Percentiles rank a stretch among this genome's conserved stretches.
These are phyloP conservation scores for Pseudomyrmex dendroicus DNA, from an alignment of 1,140 invertebrate genomes.

Conservation along the genomic window DNA sequence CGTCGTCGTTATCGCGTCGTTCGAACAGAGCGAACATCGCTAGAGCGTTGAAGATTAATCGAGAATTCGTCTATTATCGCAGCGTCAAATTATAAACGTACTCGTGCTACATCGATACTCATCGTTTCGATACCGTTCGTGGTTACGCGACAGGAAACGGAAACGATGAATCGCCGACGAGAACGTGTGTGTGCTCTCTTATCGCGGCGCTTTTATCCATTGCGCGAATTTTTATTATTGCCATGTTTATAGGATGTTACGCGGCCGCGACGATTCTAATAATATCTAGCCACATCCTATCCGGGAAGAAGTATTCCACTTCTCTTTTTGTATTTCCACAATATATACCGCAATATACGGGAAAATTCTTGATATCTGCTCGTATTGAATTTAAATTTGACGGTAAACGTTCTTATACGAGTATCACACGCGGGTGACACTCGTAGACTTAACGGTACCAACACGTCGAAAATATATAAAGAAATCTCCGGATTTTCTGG, in stretches of 20 bases:
- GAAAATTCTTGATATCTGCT: not conserved
- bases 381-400: conserved; percentile 7
- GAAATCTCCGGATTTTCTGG: conserved; percentile 22
- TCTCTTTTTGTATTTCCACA: not conserved
- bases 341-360: too few species aligned
- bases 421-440: not conserved
- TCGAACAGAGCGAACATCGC: conserved; percentile 31
- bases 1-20: conserved; percentile 42
- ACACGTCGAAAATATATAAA: conserved; percentile 14
- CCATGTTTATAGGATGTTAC: conserved; percentile 55
- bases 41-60: conserved; percentile 15
- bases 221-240: conserved; percentile 73
- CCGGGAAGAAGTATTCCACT: conserved; percentile 41
- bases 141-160: conserved; percentile 71
- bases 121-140: conserved; percentile 61
- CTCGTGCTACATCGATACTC: conserved; percentile 62
- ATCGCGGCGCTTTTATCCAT: conserved; percentile 73
- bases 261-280: conserved; percentile 46
- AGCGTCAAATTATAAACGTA: conserved; percentile 46
- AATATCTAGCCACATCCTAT: conserved; percentile 61
- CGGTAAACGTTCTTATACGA: not conserved
- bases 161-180: conserved; percentile 75
- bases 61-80: conserved; percentile 45
- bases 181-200: conserved; percentile 18
- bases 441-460: not conserved